Evolutionary conservation across 2,797 vertebrate species (phyloP).

Genomic region (Rhyacichthys aspro): DNA sequence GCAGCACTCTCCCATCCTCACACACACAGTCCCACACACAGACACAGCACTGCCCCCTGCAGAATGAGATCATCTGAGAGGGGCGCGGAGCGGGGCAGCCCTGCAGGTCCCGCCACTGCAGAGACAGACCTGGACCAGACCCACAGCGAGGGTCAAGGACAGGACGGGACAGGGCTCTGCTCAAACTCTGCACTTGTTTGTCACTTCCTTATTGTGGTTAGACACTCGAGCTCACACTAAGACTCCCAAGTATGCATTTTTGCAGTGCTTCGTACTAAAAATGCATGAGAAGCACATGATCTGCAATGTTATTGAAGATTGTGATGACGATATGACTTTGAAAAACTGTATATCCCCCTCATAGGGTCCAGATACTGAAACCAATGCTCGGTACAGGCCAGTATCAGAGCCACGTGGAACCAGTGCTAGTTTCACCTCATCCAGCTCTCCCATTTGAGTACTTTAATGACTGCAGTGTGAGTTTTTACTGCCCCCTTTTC

Average conservation of each 20-base stretch:
- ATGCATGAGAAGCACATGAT: too few relatives aligned
- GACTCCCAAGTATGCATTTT: slow-evolving; percentile 19
- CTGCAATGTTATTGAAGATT: too few relatives aligned
- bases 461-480: too few relatives aligned
- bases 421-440: too few relatives aligned
- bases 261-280: too few relatives aligned
- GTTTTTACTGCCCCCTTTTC: too few relatives aligned
- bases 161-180: slow-evolving; percentile 41
- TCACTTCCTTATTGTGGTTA: slow-evolving; percentile 46
- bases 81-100: slow-evolving; percentile 32
- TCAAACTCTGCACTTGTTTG: slow-evolving; percentile 22
- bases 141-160: slow-evolving; percentile 62
- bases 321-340: too few relatives aligned
- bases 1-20: slow-evolving; percentile 27
- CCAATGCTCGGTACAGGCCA: too few relatives aligned
- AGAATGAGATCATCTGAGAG: slow-evolving; percentile 75
- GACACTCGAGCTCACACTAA: slow-evolving; percentile 11
- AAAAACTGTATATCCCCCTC: too few relatives aligned
- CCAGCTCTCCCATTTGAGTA: too few relatives aligned
- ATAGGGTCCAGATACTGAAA: too few relatives aligned
- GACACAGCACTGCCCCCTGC: slow-evolving; percentile 56
- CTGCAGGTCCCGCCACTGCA: slow-evolving; percentile 64
- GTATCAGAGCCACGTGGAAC: too few relatives aligned
- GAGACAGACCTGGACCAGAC: slow-evolving; percentile 49
- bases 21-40: slow-evolving; percentile 25